Percentiles rank a stretch among this genome's conserved stretches.
Conservation (phyloP, 2,888 invertebrate genomes). For the Coronaproctus castanopsis region DNA sequence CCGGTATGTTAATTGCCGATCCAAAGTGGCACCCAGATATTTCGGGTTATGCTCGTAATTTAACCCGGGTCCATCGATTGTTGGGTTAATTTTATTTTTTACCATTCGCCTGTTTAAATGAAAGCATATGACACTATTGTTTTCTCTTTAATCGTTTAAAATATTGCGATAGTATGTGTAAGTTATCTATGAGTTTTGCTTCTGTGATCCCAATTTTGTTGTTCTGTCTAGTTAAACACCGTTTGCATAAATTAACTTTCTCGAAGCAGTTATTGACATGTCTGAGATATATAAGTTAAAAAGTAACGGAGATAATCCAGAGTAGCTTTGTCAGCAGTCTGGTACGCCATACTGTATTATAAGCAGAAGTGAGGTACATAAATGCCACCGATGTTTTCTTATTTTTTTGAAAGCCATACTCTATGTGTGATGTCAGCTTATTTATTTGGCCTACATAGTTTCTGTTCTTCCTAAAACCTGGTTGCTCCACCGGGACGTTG, state of each 20-base stretch:
- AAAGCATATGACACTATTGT: background rate
- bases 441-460: slow-evolving; percentile 4
- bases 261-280: background rate
- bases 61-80: background rate
- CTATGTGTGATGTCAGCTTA: background rate
- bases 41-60: background rate
- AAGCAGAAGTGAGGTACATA: background rate
- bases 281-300: slow-evolving; percentile 1
- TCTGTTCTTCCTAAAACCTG: slow-evolving; percentile 4
- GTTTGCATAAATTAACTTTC: slow-evolving; percentile 1
- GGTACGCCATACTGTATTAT: background rate
- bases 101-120: background rate
- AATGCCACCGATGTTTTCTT: background rate
- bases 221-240: background rate
- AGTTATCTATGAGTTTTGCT: background rate
- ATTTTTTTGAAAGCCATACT: background rate
- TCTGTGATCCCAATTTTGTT: background rate
- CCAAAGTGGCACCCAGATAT: background rate
- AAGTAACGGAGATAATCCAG: background rate
- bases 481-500: slow-evolving; percentile 2
- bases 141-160: background rate
- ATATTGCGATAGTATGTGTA: background rate
- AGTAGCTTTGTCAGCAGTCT: background rate
- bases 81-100: background rate
- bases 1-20: too few species aligned